Evolutionary conservation across 2,888 invertebrate genomes (phyloP).

Genomic region (Amiota mariae): DNA sequence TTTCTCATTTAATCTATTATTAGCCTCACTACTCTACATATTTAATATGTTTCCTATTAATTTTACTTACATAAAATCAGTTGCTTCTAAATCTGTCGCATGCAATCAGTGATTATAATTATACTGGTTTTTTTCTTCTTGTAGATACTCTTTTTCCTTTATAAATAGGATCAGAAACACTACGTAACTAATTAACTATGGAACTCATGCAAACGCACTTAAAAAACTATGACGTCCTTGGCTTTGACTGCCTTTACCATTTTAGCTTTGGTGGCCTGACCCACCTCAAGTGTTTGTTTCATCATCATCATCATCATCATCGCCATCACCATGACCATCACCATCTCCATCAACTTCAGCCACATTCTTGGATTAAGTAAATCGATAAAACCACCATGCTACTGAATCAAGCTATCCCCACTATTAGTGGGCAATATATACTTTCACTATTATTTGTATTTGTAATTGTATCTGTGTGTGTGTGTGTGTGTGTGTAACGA

Average conservation of each 20-base stretch:
- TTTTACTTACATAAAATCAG: constrained; percentile 12
- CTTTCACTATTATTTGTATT: too few species aligned
- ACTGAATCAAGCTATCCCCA: too few species aligned
- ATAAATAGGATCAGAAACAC: constrained; percentile 13
- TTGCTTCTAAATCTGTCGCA: constrained; percentile 22
- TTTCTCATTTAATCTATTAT: too few species aligned
- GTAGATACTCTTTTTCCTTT: too few species aligned
- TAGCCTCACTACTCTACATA: not conserved
- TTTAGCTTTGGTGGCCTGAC: not conserved
- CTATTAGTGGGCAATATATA: too few species aligned
- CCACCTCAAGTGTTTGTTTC: not conserved
- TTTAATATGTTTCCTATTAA: constrained; percentile 2
- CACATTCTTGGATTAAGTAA: constrained; percentile 22
- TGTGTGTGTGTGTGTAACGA: not conserved
- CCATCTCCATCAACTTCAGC: not conserved
- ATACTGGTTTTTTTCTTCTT: not conserved
- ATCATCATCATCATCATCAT: not conserved
- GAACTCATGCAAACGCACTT: constrained; percentile 23
- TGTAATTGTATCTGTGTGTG: not conserved
- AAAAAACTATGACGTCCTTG: constrained; percentile 57
- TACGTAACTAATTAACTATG: not conserved
- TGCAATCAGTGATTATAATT: constrained; percentile 23
- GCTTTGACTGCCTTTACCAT: constrained; percentile 30
- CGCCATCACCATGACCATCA: too few species aligned
- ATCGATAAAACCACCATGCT: constrained; percentile 16